Evolutionary conservation across 2,888 invertebrate species (phyloP), one percentile per base, ranked within the genome.

Genomic region (Sminthurinus aureus): DNA sequence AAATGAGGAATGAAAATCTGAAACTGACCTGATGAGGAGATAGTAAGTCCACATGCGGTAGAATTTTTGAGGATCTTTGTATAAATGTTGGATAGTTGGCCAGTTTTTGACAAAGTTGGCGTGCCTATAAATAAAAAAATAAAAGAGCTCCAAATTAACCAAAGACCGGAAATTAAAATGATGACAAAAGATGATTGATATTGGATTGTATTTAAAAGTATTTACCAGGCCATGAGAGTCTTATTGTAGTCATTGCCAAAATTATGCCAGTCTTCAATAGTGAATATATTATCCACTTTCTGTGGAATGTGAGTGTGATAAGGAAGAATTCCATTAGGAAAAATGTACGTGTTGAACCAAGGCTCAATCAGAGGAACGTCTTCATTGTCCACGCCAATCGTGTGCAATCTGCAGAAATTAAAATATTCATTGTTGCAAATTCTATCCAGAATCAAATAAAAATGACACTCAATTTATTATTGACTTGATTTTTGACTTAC

Each of bases 221-320:
- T n/a, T n/a, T n/a, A n/a, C 88, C 88, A 88, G 12, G 85, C 88
- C 51, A 74, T 22, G 3, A 88, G 82, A 2, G 87, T 88, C 81
- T 85, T 84, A 24, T 24, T 76, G 58, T 88, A 88, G 74, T 87
- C 84, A 12, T 58, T 12, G n/a, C 87, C 85, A 67, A 88, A 85
- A 79, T 87, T 88, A 71, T 88, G 87, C 86, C 86, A 87, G 75
- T 88, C 88, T 66, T 88, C 88, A 64, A 87, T 66, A 1, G 86
- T 81, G 71, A 88, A 88, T 4, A 86, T 77, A 13, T 83, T 84
- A 18, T 87, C 86, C 20, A 69, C 79, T 13, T 82, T 76, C 67
- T 84, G 81, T 0, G 85, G 79, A 20, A 88, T 85, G 20, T 87
- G 85, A 24, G 87, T 85, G 69, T 87, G 85, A 58, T 87, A 86